Base-by-base conservation (phyloP, 2,113 vertebrate genomes). In the Pangasianodon hypophthalmus region DNA sequence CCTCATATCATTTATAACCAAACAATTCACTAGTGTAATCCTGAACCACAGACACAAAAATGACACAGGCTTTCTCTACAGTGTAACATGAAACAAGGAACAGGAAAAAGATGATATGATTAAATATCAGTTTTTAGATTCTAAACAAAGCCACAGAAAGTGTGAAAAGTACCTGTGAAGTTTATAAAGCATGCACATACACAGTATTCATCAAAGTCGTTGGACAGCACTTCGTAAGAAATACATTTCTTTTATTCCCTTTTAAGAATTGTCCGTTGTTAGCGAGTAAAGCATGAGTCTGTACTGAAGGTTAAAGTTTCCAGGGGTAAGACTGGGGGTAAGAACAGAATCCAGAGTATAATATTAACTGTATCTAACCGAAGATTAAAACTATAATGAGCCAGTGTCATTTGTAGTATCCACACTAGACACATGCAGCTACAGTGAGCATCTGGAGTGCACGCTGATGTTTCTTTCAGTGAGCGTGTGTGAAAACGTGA, bases 401-500 rank as follows among this genome's bases (percentile, higher is more conserved):
- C n/a, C 18, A 24, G 18, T 56, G n/a, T 56, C 50, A 37, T 56
- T 4, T 26, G 56, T 84, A 46, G 5, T 29, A 29, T 84, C 10
- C 58, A 46, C 56, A 54, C n/a, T 21, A 82, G 50, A 62, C 54
- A 62, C 37, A 84, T 18, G 56, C 54, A 10, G 54, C 32, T 58
- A 26, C 82, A 62, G 56, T 41, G 81, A 62, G 82, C 82, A 26
- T 37, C 82, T 44, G 32, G 37, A 26, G 56, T 19, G 37, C 21
- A 60, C 5, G 10, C 82, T 62, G 21, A 46, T 46, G 37, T 29
- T 62, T 84, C 32, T 84, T 37, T 84, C 82, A 84, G 37, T 62
- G 75, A 62, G 56, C 44, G 13, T 80, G 73, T 48, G 4, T 26
- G 46, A 29, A 52, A 82, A 88, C 60, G n/a, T 82, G 87, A 69